Percentiles rank a stretch among this genome's conserved stretches.
phyloP scores from a whole-genome alignment of 23 tunicate genomes.

The Clavelina lepadiformis region DNA sequence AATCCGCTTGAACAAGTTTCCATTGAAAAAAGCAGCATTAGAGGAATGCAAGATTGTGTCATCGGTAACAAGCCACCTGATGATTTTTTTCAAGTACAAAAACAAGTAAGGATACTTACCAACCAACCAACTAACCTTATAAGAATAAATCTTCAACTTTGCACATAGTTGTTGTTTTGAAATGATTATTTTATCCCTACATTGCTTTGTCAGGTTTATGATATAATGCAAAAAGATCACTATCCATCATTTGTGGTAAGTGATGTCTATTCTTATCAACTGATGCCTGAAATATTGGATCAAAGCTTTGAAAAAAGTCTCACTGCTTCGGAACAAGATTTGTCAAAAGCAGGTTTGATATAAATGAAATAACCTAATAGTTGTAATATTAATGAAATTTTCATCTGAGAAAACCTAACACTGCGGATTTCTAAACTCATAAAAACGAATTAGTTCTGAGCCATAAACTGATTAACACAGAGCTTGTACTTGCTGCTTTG shows the following conservation, averaged over 20 bases:
- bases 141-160: background rate
- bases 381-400: too few relatives aligned
- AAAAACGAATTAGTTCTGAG: too few relatives aligned
- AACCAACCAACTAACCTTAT: background rate
- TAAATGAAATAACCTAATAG: too few relatives aligned
- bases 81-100: conserved; percentile 66
- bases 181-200: background rate
- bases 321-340: background rate
- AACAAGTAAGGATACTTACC: conserved; percentile 23
- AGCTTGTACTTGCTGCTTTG: background rate
- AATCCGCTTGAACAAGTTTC: conserved; percentile 50
- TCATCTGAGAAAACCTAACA: too few relatives aligned
- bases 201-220: conserved; percentile 39
- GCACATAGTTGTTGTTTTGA: background rate
- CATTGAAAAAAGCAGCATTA: conserved; percentile 51
- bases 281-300: conserved; percentile 72
- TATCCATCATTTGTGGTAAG: conserved; percentile 91
- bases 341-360: conserved; percentile 13
- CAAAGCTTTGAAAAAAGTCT: conserved; percentile 1
- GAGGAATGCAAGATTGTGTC: conserved; percentile 87
- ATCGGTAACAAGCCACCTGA: conserved; percentile 66
- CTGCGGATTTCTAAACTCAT: too few relatives aligned
- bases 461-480: too few relatives aligned
- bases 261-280: conserved; percentile 58
- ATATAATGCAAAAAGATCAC: conserved; percentile 60